These are phyloP conservation scores for Fragum sueziense DNA, from an alignment of 2,888 invertebrate genomes.

Conservation along the genomic window DNA sequence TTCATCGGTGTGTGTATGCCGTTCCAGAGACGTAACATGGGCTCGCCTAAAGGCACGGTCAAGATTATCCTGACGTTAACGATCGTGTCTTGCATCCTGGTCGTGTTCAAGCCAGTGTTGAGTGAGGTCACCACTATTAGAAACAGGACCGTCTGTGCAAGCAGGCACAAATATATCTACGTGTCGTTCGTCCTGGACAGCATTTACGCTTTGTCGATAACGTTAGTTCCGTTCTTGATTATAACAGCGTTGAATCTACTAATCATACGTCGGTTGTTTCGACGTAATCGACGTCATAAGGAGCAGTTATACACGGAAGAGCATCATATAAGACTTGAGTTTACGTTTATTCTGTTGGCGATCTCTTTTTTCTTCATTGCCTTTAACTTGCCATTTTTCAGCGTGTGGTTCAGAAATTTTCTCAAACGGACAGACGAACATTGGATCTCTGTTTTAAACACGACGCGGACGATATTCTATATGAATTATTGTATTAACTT, in stretches of 20 bases:
- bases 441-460: conserved; percentile 65
- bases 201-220: conserved; percentile 70
- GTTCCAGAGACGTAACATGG: conserved; percentile 71
- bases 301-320: conserved; percentile 69
- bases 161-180: conserved; percentile 55
- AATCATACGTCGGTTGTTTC: conserved; percentile 67
- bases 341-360: conserved; percentile 76
- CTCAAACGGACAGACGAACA: conserved; percentile 46
- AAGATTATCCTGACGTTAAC: conserved; percentile 68
- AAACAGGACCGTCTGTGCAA: conserved; percentile 59
- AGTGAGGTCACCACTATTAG: conserved; percentile 65
- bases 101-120: conserved; percentile 76
- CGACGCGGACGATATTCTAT: conserved; percentile 76
- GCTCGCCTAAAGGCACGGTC: conserved; percentile 65
- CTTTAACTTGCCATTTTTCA: conserved; percentile 77
- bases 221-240: conserved; percentile 72
- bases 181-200: conserved; percentile 73
- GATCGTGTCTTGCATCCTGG: conserved; percentile 62
- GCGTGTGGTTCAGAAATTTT: conserved; percentile 70
- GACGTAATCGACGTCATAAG: conserved; percentile 58
- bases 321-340: conserved; percentile 75
- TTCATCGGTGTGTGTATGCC: conserved; percentile 80
- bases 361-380: conserved; percentile 77
- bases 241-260: conserved; percentile 72
- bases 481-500: conserved; percentile 80